Base-by-base conservation (phyloP, 2,113 vertebrate species). In the Donacobius atricapilla region DNA sequence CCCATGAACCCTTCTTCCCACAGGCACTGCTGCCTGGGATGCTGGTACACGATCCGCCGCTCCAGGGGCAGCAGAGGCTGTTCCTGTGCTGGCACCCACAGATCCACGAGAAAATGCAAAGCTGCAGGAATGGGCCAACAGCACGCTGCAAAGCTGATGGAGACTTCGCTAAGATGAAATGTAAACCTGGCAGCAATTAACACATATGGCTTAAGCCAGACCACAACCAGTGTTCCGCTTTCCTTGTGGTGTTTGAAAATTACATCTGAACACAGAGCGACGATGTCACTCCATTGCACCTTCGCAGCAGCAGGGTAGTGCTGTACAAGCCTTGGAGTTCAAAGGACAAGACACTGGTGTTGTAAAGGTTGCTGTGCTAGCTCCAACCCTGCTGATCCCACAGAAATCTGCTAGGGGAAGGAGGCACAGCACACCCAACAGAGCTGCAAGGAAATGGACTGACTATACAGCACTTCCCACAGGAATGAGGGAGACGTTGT, bases 11-110 rank as follows among this genome's bases (percentile, higher is more conserved):
- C 25, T n/a, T 20, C 11, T 28, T 44, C 14, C 6, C 1, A 0
- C 5, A 4, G 20, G 2, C 12, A 4, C 24, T 54, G 68, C 63
- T 71, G 42, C 30, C 60, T 15, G 53, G 42, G 56, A 13, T 35
- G n/a, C 65, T 9, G 45, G n/a, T 4, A 15, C 40, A 6, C 0
- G 3, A 64, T 9, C 68, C 2, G 0, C 31, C 3, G 0, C 40
- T n/a, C 7, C 70, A 11, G 73, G 47, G 44, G 50, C 50, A 19
- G 73, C 79, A 31, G 39, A 25, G 24, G 27, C 35, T 53, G 64
- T 19, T 66, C n/a, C 21, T 30, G 44, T 15, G 9, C 65, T 11
- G 39, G 54, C 73, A 80, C 48, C 24, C 39, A 40, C 45, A 7
- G 4, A 16, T 4, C 39, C 58, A 21, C 40, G 19, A 56, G 39